phyloP scores from a whole-genome alignment of 2,797 vertebrate species.

The Hyperoplus lanceolatus region DNA sequence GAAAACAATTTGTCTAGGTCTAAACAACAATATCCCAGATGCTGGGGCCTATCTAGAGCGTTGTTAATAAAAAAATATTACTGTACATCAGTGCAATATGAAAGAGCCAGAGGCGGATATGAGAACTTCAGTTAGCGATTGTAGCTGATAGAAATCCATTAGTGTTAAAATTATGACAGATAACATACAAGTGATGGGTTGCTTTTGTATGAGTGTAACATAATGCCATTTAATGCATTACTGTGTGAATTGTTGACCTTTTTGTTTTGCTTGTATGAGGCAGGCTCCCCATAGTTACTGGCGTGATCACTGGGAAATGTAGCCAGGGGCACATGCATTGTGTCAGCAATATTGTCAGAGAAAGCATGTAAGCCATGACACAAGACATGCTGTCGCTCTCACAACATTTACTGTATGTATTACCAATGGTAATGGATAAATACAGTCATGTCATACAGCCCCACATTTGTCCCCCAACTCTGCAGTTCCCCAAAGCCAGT shows the following conservation, averaged over 20 bases:
- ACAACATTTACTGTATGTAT: neutral
- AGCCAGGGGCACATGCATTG: neutral
- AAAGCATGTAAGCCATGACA: neutral
- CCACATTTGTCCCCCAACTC: neutral
- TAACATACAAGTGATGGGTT: neutral
- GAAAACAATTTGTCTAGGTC: slow-evolving; percentile 23
- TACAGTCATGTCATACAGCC: neutral
- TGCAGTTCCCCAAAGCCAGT: neutral
- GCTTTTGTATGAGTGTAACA: neutral
- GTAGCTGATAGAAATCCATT: neutral
- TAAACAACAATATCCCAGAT: slow-evolving; percentile 14
- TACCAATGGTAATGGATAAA: neutral
- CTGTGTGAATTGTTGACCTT: neutral
- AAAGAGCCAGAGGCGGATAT: neutral
- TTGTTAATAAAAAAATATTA: neutral
- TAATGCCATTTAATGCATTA: neutral
- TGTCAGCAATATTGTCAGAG: slow-evolving; percentile 1
- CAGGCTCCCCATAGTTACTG: neutral
- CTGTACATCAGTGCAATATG: slow-evolving; percentile 1
- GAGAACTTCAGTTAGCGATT: neutral
- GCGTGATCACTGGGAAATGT: slow-evolving; percentile 3
- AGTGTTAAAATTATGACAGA: neutral
- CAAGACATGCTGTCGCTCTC: neutral
- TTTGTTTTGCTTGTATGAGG: neutral
- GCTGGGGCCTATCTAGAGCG: neutral